phyloP scores from a whole-genome alignment of 2,888 invertebrate species.

The Morpho helenor region DNA sequence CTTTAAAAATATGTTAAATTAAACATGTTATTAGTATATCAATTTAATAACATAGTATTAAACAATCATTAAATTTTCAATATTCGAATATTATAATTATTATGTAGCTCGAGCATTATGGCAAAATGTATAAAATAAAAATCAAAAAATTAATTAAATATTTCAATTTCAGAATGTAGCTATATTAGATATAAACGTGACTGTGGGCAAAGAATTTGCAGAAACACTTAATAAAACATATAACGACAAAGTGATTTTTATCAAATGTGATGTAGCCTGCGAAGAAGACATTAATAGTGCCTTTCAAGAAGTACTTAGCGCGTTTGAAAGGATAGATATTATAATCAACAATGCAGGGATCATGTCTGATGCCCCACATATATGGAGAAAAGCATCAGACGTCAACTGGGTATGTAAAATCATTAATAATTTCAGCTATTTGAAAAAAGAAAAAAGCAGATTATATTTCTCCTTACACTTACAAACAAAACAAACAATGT shows the following conservation, averaged over 20 bases:
- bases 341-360: conserved; percentile 52
- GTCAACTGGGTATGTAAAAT: conserved; percentile 43
- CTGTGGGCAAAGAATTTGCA: conserved; percentile 35
- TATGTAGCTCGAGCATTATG: too few species aligned
- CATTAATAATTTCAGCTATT: not conserved
- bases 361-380: conserved; percentile 38
- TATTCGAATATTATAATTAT: too few species aligned
- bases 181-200: conserved; percentile 42
- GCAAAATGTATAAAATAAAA: too few species aligned
- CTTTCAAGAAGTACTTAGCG: conserved; percentile 36
- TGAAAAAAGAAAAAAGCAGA: too few species aligned
- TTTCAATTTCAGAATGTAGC: conserved; percentile 36
- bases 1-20: too few species aligned
- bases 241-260: conserved; percentile 36
- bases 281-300: conserved; percentile 37
- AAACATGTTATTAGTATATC: too few species aligned
- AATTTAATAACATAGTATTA: too few species aligned
- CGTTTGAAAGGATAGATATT: conserved; percentile 41
- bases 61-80: too few species aligned
- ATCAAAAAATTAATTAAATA: too few species aligned
- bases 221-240: conserved; percentile 35
- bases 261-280: conserved; percentile 46
- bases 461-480: too few species aligned
- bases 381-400: conserved; percentile 42
- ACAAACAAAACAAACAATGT: too few species aligned